phyloP scores from a whole-genome alignment of 2,113 vertebrate species.

The Colius striatus region DNA sequence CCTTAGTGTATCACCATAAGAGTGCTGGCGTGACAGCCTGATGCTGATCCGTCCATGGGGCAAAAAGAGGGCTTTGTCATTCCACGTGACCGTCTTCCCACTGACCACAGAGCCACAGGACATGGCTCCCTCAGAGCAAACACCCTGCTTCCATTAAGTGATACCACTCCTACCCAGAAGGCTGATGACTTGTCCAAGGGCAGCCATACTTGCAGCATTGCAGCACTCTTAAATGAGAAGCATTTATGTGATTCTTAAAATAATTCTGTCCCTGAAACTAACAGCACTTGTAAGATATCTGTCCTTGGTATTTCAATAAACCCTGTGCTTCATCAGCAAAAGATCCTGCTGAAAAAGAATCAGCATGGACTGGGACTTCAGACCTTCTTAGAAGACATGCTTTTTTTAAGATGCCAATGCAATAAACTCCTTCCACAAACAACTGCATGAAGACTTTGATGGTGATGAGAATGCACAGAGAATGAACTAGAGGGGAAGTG shows the following conservation, averaged over 20 bases:
- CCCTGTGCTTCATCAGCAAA: not conserved
- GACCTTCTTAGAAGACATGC: not conserved
- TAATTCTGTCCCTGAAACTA: not conserved
- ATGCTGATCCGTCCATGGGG: fast-evolving
- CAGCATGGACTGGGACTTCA: not conserved
- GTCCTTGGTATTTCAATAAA: not conserved
- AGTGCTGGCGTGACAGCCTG: not conserved
- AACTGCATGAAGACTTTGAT: not conserved
- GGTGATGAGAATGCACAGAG: not conserved
- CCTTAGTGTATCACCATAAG: not conserved
- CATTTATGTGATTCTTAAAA: not conserved
- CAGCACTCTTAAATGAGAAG: not conserved
- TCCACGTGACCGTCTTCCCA: not conserved
- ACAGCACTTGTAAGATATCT: not conserved
- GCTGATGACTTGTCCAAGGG: not conserved
- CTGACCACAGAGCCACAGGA: not conserved
- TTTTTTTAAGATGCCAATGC: not conserved
- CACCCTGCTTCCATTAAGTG: not conserved
- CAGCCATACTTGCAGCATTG: not conserved
- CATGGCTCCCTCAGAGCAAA: not conserved
- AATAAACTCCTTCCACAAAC: not conserved
- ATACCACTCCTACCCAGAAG: not conserved
- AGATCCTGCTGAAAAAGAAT: not conserved
- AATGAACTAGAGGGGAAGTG: not conserved
- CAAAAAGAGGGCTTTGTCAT: not conserved